Evolutionary conservation across 2,797 vertebrate genomes (phyloP).

Genomic region (Pangasius krempfi): DNA sequence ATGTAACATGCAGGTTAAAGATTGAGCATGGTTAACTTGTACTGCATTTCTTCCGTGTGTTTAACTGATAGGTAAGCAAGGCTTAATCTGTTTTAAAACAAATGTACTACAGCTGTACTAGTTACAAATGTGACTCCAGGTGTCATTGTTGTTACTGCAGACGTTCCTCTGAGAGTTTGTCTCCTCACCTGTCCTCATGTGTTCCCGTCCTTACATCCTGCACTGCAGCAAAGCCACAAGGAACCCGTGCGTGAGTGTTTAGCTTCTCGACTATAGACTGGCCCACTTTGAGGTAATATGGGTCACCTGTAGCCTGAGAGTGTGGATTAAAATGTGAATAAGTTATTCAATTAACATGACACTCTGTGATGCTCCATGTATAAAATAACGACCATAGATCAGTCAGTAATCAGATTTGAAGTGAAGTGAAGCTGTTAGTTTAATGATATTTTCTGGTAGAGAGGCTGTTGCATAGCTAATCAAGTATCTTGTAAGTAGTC

Average conservation of each 20-base stretch:
- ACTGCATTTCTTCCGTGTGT: neutral
- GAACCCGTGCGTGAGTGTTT: slow-evolving; percentile 80
- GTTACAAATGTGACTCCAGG: neutral
- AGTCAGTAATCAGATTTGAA: neutral
- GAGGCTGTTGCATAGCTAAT: neutral
- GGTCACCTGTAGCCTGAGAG: slow-evolving; percentile 80
- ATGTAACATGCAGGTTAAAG: neutral
- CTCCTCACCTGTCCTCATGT: slow-evolving; percentile 79
- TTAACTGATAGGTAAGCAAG: neutral
- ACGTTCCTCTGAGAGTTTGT: neutral
- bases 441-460: neutral
- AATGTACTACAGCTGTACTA: neutral
- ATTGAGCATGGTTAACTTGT: neutral
- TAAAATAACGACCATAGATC: neutral
- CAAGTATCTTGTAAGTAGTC: neutral
- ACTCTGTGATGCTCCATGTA: neutral
- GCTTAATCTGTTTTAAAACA: neutral
- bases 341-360: neutral
- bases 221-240: slow-evolving; percentile 83
- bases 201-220: slow-evolving; percentile 83
- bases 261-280: slow-evolving; percentile 84
- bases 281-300: slow-evolving; percentile 84
- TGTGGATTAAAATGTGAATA: neutral
- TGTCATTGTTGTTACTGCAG: neutral
- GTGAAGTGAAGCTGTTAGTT: neutral